Conservation (phyloP, 2,113 vertebrate species). For the Nycticorax nycticorax region DNA sequence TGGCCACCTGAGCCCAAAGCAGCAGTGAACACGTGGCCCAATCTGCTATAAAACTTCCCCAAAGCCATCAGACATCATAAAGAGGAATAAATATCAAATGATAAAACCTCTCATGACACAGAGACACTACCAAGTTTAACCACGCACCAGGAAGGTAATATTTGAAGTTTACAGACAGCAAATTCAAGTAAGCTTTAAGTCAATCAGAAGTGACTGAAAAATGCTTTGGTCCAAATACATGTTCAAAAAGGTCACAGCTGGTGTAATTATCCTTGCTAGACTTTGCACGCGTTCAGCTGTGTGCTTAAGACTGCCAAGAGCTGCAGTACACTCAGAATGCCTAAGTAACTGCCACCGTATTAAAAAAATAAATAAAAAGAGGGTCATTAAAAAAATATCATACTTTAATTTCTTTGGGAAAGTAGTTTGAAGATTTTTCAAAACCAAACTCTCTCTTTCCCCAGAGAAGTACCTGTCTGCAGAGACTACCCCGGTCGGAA, state of each 20-base stretch:
- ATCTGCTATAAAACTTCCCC: neutral
- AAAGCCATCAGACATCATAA: neutral
- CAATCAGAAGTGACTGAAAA: conserved; percentile 74
- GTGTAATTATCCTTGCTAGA: conserved; percentile 73
- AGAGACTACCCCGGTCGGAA: neutral
- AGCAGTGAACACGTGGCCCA: rapidly evolving
- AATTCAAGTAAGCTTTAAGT: conserved; percentile 68
- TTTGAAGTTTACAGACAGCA: conserved; percentile 67
- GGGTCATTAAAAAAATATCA: neutral
- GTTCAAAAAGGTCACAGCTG: conserved; percentile 77
- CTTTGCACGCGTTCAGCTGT: conserved; percentile 60
- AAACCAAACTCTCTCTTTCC: neutral
- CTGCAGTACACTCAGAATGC: conserved; percentile 43
- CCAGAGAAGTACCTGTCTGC: neutral
- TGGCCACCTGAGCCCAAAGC: neutral
- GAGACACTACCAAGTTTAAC: neutral
- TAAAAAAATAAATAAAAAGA: conserved; percentile 10
- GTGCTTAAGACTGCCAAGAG: conserved; percentile 57
- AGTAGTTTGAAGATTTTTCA: conserved; percentile 1
- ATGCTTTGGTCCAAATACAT: conserved; percentile 64
- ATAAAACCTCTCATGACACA: neutral
- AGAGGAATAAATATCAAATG: neutral
- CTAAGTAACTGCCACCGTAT: conserved; percentile 62
- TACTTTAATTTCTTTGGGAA: conserved; percentile 26
- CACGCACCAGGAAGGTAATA: conserved; percentile 29